Evolutionary conservation across 2,113 vertebrate genomes (phyloP).

Genomic region (Melanerpes formicivorus): DNA sequence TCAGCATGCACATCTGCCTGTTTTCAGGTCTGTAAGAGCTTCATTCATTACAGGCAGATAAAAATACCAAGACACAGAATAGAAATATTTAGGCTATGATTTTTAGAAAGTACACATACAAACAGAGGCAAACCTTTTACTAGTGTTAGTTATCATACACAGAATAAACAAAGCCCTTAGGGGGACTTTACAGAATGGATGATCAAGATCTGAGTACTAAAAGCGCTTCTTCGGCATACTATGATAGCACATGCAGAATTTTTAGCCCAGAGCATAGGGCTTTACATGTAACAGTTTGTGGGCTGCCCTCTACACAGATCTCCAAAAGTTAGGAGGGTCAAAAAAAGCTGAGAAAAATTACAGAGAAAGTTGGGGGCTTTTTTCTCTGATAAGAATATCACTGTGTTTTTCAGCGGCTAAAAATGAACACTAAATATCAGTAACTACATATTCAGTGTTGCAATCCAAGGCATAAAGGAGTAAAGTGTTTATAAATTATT

Average conservation of each 20-base stretch:
- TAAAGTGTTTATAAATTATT: slow-evolving; percentile 46
- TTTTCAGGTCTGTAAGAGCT: not conserved
- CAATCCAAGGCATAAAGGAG: not conserved
- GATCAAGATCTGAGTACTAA: not conserved
- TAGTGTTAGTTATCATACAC: not conserved
- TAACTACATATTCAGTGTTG: slow-evolving; percentile 1
- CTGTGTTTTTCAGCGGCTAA: not conserved
- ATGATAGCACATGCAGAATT: not conserved
- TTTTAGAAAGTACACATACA: not conserved
- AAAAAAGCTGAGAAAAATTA: not conserved
- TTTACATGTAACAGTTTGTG: not conserved
- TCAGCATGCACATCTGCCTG: not conserved
- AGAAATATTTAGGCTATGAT: not conserved
- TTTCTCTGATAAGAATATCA: not conserved
- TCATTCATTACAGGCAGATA: not conserved
- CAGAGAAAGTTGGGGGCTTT: not conserved
- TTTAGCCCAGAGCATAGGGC: not conserved
- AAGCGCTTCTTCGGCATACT: not conserved
- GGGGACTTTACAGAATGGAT: not conserved
- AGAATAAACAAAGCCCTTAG: not conserved
- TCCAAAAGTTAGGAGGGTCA: not conserved
- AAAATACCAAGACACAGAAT: not conserved
- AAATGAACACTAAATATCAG: not conserved
- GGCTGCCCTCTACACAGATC: not conserved
- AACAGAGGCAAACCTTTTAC: not conserved